Conservation (phyloP, 2,888 invertebrate genomes). For the Hedychridium roseum region DNA sequence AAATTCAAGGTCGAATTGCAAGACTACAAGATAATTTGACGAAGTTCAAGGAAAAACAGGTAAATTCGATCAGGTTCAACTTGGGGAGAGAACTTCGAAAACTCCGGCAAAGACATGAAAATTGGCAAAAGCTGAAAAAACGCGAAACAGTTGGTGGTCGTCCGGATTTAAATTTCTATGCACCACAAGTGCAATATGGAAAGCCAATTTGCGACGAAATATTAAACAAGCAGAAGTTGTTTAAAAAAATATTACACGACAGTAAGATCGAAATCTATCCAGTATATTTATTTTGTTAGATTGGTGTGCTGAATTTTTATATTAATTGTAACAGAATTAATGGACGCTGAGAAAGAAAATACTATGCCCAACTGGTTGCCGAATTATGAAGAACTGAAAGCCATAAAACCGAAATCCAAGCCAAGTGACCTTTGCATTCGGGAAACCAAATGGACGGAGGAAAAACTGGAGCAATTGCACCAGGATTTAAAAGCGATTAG, state of each 20-base stretch:
- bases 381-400: slow-evolving; percentile 64
- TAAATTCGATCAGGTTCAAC: slow-evolving; percentile 67
- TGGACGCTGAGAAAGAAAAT: slow-evolving; percentile 65
- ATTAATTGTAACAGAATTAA: slow-evolving; percentile 39
- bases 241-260: slow-evolving; percentile 26
- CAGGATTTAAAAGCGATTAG: slow-evolving; percentile 67
- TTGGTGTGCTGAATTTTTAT: neutral
- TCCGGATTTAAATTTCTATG: slow-evolving; percentile 71
- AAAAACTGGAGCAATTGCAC: slow-evolving; percentile 69
- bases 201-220: slow-evolving; percentile 69
- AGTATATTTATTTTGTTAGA: slow-evolving; percentile 2
- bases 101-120: slow-evolving; percentile 61
- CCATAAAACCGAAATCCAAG: slow-evolving; percentile 52
- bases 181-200: slow-evolving; percentile 72
- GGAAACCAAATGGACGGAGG: slow-evolving; percentile 73
- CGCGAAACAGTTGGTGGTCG: slow-evolving; percentile 51
- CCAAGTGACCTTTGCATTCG: slow-evolving; percentile 66
- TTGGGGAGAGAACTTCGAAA: slow-evolving; percentile 65
- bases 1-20: slow-evolving; percentile 57
- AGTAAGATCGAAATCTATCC: slow-evolving; percentile 24
- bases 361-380: slow-evolving; percentile 67
- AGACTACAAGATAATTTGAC: slow-evolving; percentile 67
- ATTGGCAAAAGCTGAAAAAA: slow-evolving; percentile 16
- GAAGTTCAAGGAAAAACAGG: slow-evolving; percentile 68
- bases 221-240: slow-evolving; percentile 31